phyloP scores from a whole-genome alignment of 1,140 invertebrate genomes.

The Dermatophagoides farinae region DNA sequence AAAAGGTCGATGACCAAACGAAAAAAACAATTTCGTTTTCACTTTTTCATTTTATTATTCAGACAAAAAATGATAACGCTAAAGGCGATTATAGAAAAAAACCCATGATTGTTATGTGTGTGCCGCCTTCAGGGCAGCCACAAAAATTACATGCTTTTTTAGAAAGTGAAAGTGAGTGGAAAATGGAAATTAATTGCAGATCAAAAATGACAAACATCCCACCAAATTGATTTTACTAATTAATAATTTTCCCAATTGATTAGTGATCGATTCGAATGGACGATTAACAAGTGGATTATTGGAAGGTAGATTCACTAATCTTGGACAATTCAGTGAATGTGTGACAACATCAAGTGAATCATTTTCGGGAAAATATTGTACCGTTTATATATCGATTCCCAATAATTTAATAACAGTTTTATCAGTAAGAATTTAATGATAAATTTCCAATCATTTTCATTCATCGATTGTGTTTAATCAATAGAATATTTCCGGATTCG shows the following conservation, averaged over 20 bases:
- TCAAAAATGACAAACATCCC: too few species aligned
- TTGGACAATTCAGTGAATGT: conserved; percentile 20
- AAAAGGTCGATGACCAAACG: not conserved
- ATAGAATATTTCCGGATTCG: conserved; percentile 9
- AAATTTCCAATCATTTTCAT: not conserved
- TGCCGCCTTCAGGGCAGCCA: too few species aligned
- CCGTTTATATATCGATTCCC: conserved; percentile 14
- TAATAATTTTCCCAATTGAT: too few species aligned
- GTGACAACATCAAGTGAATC: conserved; percentile 5
- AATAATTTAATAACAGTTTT: not conserved
- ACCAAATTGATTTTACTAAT: too few species aligned
- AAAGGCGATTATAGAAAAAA: too few species aligned
- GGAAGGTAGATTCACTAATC: conserved; percentile 15
- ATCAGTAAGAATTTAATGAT: conserved; percentile 4
- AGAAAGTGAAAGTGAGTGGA: too few species aligned
- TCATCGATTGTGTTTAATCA: not conserved
- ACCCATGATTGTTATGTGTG: too few species aligned
- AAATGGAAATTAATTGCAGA: too few species aligned
- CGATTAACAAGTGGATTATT: conserved; percentile 18
- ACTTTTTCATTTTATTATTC: too few species aligned
- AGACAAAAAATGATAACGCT: too few species aligned
- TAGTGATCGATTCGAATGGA: conserved; percentile 20
- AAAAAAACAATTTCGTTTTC: not conserved
- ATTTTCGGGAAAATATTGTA: conserved; percentile 18
- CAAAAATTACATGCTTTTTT: too few species aligned